Evolutionary conservation across 2,797 vertebrate genomes (phyloP).

Genomic region (Lagocephalus sceleratus): DNA sequence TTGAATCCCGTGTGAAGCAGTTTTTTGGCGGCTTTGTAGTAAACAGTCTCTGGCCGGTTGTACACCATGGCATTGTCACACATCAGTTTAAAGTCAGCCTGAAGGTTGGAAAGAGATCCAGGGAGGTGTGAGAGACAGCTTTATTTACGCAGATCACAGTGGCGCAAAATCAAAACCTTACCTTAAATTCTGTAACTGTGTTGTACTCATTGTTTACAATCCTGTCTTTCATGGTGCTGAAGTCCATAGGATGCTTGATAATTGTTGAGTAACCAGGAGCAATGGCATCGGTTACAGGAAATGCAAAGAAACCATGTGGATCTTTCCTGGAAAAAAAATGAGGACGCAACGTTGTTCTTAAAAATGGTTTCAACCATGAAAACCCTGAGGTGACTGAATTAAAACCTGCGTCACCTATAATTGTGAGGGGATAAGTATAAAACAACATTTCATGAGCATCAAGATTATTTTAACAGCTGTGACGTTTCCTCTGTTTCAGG

Average conservation of each 20-base stretch:
- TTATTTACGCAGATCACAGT: constrained; percentile 2
- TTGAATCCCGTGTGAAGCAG: constrained; percentile 98
- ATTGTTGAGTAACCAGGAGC: constrained; percentile 97
- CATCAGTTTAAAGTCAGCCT: constrained; percentile 99
- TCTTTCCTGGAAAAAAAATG: constrained; percentile 84
- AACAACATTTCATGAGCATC: no score
- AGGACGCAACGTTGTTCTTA: background rate
- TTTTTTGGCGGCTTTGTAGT: constrained; percentile 98
- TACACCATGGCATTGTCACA: constrained; percentile 99
- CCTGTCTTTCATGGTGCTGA: constrained; percentile 98
- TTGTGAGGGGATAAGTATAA: no score
- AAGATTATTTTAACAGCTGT: no score
- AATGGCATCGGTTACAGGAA: constrained; percentile 95
- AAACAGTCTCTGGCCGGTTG: constrained; percentile 96
- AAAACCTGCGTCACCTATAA: no score
- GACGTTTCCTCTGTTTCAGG: no score
- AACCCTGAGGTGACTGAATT: background rate
- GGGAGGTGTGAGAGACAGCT: no score
- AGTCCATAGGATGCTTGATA: constrained; percentile 99
- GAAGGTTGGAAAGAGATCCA: constrained; percentile 34
- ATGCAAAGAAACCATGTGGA: constrained; percentile 94
- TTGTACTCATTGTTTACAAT: constrained; percentile 91
- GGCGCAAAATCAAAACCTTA: constrained; percentile 40
- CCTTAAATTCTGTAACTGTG: constrained; percentile 98
- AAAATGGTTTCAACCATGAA: background rate